Evolutionary conservation across 1,140 invertebrate genomes (phyloP), one percentile per base, ranked within the genome.

Genomic region (Drosophila bifasciata): DNA sequence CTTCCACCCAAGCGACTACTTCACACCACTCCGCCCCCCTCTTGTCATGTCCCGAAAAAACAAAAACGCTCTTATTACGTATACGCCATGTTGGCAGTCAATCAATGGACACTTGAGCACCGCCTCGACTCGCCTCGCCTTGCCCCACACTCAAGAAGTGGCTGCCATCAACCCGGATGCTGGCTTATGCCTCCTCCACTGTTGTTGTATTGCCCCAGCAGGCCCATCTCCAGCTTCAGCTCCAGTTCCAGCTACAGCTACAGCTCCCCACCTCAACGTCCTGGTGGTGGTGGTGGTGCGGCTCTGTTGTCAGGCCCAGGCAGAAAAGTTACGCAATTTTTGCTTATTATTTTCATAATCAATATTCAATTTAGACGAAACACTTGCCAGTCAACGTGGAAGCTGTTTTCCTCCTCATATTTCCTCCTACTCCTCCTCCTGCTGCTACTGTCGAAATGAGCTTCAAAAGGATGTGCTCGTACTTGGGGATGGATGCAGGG

Each of bases 321-420:
- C 81, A 71, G 59, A 80, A 53, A 84, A 85, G 83, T 88, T 86
- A 86, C 83, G 78, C 81, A 86, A 88, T 86, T 86, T 81, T 88
- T 81, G 81, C 81, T 88, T 86, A 86, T 86, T 86, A 86, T 86
- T 88, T 86, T 86, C 83, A 86, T 86, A 86, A 86, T 86, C 83
- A 86, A 86, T 86, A 86, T 86, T 86, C 83, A 86, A 86, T 86
- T 86, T 86, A 73, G 83, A 59, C 81, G 63, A 80, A 85, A 85
- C 79, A 83, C 79, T 83, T 84, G 79, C 59, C 79, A 75, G 70
- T 56, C 79, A 78, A 70, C 67, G 52, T 70, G 66, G 66, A 66
- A 58, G 64, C 66, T 44, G 56, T 23, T 25, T 11, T 1, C 28
- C 41, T 68, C 23, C 62, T 68, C 62, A 56, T 56, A 68, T 68